Evolutionary conservation across 2,888 invertebrate genomes (phyloP).

Genomic region (Congeria kusceri): DNA sequence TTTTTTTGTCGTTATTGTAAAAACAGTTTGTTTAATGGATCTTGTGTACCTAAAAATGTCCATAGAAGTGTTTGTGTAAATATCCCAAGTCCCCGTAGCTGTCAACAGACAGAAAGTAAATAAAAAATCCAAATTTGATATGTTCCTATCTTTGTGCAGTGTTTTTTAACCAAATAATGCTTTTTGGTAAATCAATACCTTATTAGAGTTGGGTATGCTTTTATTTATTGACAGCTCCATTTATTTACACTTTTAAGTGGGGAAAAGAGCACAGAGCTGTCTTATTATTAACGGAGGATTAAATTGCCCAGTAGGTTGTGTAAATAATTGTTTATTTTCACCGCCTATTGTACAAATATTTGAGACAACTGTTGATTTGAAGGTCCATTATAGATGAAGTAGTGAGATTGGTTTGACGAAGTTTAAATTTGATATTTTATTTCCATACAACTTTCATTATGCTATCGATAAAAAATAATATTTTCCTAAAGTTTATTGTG

Average conservation of each 20-base stretch:
- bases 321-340: constrained; percentile 48
- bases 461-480: too few species aligned
- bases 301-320: constrained; percentile 43
- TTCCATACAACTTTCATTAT: too few species aligned
- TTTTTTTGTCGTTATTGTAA: constrained; percentile 21
- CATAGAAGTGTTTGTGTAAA: constrained; percentile 21
- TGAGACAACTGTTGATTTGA: background rate
- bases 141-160: constrained; percentile 36
- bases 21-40: constrained; percentile 1
- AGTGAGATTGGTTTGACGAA: background rate
- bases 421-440: constrained; percentile 10
- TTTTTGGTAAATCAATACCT: constrained; percentile 53
- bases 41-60: constrained; percentile 16
- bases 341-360: constrained; percentile 26
- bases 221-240: constrained; percentile 45
- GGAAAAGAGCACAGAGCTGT: constrained; percentile 21
- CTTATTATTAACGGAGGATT: constrained; percentile 29
- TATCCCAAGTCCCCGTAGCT: constrained; percentile 12
- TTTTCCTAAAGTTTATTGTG: background rate
- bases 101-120: constrained; percentile 42
- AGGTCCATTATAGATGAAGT: too few species aligned
- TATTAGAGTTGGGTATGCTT: constrained; percentile 1
- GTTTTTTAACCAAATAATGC: constrained; percentile 54
- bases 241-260: constrained; percentile 34
- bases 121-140: constrained; percentile 57